A percentile compares a stretch with the other conserved stretches of the same genome.
phyloP scores from a whole-genome alignment of 2,113 vertebrate species.

The Corythornis vintsioides region DNA sequence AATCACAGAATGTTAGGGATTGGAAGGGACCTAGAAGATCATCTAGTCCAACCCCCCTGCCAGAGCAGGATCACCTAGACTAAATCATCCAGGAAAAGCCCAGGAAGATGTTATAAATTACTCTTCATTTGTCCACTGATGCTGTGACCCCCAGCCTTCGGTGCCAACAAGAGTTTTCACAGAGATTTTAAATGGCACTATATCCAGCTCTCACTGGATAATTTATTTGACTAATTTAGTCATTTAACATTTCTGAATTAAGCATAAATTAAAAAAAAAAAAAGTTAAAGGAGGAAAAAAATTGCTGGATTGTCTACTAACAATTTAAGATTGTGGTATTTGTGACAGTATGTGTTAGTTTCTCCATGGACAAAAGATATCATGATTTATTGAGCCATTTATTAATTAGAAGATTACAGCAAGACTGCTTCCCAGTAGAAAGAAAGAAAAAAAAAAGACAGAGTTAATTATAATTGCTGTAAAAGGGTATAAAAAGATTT shows the following conservation, averaged over 20 bases:
- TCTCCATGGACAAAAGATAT: conserved; percentile 44
- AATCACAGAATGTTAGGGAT: too few species aligned
- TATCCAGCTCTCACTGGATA: not conserved
- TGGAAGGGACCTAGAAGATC: too few species aligned
- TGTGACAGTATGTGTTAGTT: conserved; percentile 50
- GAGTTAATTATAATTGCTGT: conserved; percentile 48
- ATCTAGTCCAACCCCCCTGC: too few species aligned
- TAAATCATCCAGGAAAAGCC: too few species aligned
- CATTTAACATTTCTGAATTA: conserved; percentile 23
- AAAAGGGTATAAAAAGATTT: conserved; percentile 40
- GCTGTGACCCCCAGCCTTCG: not conserved
- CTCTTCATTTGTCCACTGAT: too few species aligned
- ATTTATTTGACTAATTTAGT: conserved; percentile 17
- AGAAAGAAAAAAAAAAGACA: not conserved
- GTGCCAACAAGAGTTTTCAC: not conserved
- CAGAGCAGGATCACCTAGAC: too few species aligned
- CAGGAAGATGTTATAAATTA: too few species aligned
- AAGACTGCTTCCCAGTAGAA: conserved; percentile 13
- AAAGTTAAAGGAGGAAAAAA: not conserved
- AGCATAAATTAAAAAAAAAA: not conserved
- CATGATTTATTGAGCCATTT: conserved; percentile 40
- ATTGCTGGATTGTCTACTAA: conserved; percentile 6
- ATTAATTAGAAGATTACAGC: conserved; percentile 61
- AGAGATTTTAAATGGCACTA: not conserved
- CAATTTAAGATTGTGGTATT: conserved; percentile 15